Percentiles rank a stretch among this genome's conserved stretches.
Evolutionary conservation across 2,888 invertebrate genomes (phyloP).

Genomic region (Hypolimnas misippus): DNA sequence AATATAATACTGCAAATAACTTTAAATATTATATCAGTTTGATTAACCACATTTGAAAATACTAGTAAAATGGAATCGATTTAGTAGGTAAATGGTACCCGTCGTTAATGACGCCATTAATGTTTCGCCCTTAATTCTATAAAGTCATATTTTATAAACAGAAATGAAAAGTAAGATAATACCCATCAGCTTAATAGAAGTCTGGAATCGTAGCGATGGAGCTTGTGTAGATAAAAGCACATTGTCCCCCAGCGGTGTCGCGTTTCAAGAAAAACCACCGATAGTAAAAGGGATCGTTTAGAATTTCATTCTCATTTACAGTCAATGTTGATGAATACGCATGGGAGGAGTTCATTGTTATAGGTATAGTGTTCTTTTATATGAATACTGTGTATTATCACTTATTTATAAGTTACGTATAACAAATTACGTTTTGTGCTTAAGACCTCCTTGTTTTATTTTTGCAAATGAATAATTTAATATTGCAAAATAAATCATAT

Average conservation of each 20-base stretch:
- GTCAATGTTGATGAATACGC: constrained; percentile 33
- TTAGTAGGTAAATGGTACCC: no score
- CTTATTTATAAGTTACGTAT: no score
- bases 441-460: no score
- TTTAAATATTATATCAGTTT: not conserved
- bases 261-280: constrained; percentile 69
- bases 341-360: constrained; percentile 15
- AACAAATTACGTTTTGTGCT: no score
- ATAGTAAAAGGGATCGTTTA: constrained; percentile 68
- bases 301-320: constrained; percentile 57
- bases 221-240: constrained; percentile 38
- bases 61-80: no score
- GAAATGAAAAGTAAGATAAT: constrained; percentile 39
- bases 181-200: constrained; percentile 43
- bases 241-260: constrained; percentile 60
- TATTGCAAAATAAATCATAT: no score
- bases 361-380: not conserved
- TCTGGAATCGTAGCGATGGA: constrained; percentile 35
- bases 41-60: no score
- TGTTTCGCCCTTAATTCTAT: no score
- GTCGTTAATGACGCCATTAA: no score
- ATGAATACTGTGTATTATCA: no score
- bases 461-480: no score
- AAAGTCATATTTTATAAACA: constrained; percentile 13
- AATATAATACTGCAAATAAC: not conserved